Evolutionary conservation across 2,888 invertebrate genomes (phyloP).

Genomic region (Physocephala rufipes): DNA sequence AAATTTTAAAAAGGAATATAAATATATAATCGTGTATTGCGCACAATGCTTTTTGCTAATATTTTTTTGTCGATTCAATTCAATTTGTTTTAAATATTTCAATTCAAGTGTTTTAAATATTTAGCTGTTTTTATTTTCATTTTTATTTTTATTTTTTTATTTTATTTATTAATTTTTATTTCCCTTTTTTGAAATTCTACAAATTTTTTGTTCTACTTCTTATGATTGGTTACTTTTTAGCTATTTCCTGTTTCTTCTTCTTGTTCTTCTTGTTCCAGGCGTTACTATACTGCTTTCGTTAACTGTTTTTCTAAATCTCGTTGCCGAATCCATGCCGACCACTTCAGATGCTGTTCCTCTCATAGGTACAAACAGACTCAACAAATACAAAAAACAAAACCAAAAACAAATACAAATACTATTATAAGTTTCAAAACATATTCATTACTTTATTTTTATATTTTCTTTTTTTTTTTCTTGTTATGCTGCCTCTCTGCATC

Average conservation of each 20-base stretch:
- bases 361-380: constrained; percentile 71
- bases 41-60: constrained; percentile 13
- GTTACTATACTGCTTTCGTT: constrained; percentile 96
- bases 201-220: background rate
- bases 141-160: background rate
- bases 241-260: background rate
- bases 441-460: constrained; percentile 21
- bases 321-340: constrained; percentile 95
- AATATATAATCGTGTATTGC: too few relatives aligned
- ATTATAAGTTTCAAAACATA: constrained; percentile 13
- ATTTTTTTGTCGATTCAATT: background rate
- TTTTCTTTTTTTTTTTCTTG: background rate
- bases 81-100: constrained; percentile 5
- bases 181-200: background rate
- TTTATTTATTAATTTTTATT: background rate
- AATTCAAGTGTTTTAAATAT: background rate
- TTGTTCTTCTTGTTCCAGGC: constrained; percentile 71
- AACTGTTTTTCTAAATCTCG: constrained; percentile 97
- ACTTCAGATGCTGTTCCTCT: constrained; percentile 84
- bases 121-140: background rate
- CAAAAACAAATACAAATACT: constrained; percentile 18
- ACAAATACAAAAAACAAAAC: constrained; percentile 26
- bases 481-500: background rate
- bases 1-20: too few relatives aligned
- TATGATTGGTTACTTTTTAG: constrained; percentile 10